Conservation (phyloP, 2,888 invertebrate genomes). For the Parnassius glacialis region DNA sequence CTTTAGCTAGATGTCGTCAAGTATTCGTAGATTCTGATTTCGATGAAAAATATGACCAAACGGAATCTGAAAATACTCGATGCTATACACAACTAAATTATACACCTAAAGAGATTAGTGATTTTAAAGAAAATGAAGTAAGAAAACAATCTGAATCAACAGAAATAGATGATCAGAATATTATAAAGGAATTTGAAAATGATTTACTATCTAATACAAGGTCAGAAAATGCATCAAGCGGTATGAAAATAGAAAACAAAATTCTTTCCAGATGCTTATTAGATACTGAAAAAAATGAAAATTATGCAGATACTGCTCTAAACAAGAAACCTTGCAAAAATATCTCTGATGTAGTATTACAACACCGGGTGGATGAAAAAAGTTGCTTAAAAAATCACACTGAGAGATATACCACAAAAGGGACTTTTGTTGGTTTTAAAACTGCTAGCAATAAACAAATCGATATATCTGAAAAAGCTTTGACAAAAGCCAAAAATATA, state of each 20-base stretch:
- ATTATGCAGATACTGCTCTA: neutral
- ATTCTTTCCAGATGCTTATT: conserved; percentile 7
- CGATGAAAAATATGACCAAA: conserved; percentile 15
- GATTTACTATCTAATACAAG: conserved; percentile 13
- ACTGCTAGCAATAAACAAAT: conserved; percentile 61
- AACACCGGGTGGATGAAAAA: neutral
- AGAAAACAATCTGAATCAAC: conserved; percentile 13
- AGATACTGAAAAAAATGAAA: neutral
- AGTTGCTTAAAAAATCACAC: neutral
- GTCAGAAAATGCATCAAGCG: too few species aligned
- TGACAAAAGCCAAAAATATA: conserved; percentile 44
- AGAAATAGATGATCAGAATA: conserved; percentile 20
- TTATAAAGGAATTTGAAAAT: conserved; percentile 29
- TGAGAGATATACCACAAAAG: neutral
- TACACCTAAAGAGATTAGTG: neutral
- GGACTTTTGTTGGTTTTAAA: conserved; percentile 46
- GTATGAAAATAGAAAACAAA: neutral
- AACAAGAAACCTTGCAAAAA: neutral
- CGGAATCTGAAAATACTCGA: neutral
- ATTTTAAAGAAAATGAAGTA: conserved; percentile 11
- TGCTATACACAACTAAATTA: neutral
- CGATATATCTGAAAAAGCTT: conserved; percentile 46
- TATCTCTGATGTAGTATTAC: neutral
- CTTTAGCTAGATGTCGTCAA: conserved; percentile 37
- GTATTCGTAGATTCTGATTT: conserved; percentile 34